These are phyloP conservation scores for Lacerta viridis DNA, from an alignment of 2,797 vertebrate genomes.

Conservation along the genomic window DNA sequence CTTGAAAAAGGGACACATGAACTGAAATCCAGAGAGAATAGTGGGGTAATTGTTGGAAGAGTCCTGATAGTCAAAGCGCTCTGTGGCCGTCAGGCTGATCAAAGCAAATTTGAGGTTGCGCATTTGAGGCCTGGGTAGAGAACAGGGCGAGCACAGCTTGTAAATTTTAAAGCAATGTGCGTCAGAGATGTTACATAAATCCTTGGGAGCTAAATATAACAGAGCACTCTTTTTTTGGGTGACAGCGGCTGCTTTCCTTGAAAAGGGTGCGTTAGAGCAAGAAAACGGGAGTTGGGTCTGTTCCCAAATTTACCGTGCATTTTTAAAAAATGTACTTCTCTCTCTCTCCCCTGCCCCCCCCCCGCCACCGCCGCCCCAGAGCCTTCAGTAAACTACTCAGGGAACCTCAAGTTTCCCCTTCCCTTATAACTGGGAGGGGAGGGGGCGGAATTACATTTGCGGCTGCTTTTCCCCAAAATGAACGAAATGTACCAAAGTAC, in stretches of 20 bases:
- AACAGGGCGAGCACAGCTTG: constrained; percentile 59
- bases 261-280: constrained; percentile 52
- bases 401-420: constrained; percentile 41
- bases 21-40: not conserved
- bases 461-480: constrained; percentile 43
- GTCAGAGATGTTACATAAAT: constrained; percentile 75
- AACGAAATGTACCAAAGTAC: constrained; percentile 55
- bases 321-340: no score
- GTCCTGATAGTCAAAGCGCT: not conserved
- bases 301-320: not conserved
- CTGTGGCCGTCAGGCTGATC: not conserved
- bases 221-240: constrained; percentile 65
- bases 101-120: constrained; percentile 22
- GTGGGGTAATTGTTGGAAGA: not conserved
- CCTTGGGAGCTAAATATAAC: constrained; percentile 77
- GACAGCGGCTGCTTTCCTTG: constrained; percentile 57
- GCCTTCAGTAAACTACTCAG: not conserved
- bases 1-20: constrained; percentile 38
- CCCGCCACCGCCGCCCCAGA: no score
- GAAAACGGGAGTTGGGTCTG: constrained; percentile 47
- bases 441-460: not conserved
- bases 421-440: constrained; percentile 37
- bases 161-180: constrained; percentile 70
- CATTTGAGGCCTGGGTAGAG: constrained; percentile 1
- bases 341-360: no score